phyloP scores from a whole-genome alignment of 1,140 invertebrate species.

The Conus betulinus region DNA sequence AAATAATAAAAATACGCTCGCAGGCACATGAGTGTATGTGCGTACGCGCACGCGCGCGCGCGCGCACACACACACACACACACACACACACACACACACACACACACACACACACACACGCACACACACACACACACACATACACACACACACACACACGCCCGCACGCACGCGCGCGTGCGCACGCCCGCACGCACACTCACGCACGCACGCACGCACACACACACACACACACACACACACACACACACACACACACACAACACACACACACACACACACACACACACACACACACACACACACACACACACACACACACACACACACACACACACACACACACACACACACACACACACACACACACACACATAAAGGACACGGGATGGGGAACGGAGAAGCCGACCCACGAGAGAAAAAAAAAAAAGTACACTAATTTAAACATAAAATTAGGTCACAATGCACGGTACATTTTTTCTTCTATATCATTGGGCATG shows the following conservation, averaged over 20 bases:
- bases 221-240: background rate
- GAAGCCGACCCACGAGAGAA: too few species aligned
- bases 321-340: background rate
- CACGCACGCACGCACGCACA: background rate
- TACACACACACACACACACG: background rate
- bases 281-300: background rate
- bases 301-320: background rate
- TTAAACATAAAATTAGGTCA: too few species aligned
- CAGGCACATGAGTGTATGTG: too few species aligned
- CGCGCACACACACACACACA: constrained; percentile 7
- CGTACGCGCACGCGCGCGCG: too few species aligned
- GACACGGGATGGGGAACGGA: too few species aligned
- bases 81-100: background rate
- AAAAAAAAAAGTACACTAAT: too few species aligned
- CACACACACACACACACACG: background rate
- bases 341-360: background rate
- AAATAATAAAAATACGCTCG: too few species aligned
- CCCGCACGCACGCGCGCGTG: too few species aligned
- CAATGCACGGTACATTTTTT: too few species aligned
- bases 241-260: constrained; percentile 10
- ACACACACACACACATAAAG: background rate
- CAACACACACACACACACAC: constrained; percentile 2
- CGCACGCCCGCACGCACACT: too few species aligned
- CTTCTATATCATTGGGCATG: too few species aligned
- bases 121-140: background rate